phyloP scores from a whole-genome alignment of 2,888 invertebrate species.

The Adelphocoris suturalis region DNA sequence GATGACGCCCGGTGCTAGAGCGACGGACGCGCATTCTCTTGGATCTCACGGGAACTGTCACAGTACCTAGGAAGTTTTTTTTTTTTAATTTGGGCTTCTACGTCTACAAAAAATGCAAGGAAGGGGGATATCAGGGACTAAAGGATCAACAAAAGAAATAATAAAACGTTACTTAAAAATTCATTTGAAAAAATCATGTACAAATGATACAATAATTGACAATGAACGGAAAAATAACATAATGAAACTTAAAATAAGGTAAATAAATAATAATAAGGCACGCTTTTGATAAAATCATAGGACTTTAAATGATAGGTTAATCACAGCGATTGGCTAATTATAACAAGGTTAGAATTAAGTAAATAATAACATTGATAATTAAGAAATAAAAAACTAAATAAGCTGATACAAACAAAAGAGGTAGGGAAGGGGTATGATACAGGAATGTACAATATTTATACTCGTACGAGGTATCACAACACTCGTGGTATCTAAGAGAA shows the following conservation, averaged over 20 bases:
- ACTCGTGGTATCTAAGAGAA: too few relatives aligned
- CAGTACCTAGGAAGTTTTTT: too few relatives aligned
- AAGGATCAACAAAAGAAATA: constrained; percentile 75
- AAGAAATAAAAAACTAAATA: constrained; percentile 37
- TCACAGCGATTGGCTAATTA: constrained; percentile 64
- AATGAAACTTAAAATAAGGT: constrained; percentile 49
- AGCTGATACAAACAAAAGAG: not conserved
- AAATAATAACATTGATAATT: constrained; percentile 31
- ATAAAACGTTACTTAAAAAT: constrained; percentile 75
- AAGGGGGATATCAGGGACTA: not conserved
- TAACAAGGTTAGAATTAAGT: constrained; percentile 62
- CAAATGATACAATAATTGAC: constrained; percentile 44
- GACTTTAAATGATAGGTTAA: constrained; percentile 48
- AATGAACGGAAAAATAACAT: constrained; percentile 12
- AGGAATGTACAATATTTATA: not conserved
- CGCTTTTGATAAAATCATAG: constrained; percentile 59
- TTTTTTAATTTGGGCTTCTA: too few relatives aligned
- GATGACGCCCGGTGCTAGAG: too few relatives aligned
- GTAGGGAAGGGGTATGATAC: not conserved
- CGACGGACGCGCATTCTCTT: too few relatives aligned
- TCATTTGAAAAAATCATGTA: constrained; percentile 69
- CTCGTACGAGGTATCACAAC: too few relatives aligned
- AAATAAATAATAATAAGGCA: constrained; percentile 62
- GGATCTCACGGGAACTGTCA: too few relatives aligned
- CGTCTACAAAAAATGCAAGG: too few relatives aligned